Evolutionary conservation across 64 coral and sea anemone species (phyloP).

Genomic region (Stichodactyla helianthus): DNA sequence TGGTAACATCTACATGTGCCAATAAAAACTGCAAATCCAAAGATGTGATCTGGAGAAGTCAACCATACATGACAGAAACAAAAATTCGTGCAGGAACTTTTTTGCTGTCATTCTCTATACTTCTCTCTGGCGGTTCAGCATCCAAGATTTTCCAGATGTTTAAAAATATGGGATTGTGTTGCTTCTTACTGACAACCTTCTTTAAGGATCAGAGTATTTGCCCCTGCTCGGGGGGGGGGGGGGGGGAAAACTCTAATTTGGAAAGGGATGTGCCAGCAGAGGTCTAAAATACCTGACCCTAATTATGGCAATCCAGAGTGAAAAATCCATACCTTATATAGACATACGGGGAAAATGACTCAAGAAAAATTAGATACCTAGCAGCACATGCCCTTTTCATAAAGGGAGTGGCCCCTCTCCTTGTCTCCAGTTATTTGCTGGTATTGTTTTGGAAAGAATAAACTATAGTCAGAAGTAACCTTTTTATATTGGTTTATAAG

Average conservation of each 20-base stretch:
- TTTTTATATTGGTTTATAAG: neutral
- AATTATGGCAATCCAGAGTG: too few relatives aligned
- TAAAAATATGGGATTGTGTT: constrained; percentile 36
- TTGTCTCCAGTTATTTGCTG: neutral
- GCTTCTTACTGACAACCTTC: constrained; percentile 52
- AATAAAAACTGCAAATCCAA: constrained; percentile 20
- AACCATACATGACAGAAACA: constrained; percentile 27
- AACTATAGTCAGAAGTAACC: too few relatives aligned
- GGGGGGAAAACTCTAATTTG: too few relatives aligned
- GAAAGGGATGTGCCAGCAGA: too few relatives aligned
- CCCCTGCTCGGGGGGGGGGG: neutral
- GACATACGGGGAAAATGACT: too few relatives aligned
- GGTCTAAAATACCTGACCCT: too few relatives aligned
- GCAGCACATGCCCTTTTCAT: too few relatives aligned
- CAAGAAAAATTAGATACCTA: too few relatives aligned
- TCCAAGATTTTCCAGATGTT: constrained; percentile 41
- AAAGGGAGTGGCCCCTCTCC: too few relatives aligned
- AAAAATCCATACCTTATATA: too few relatives aligned
- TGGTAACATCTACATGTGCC: constrained; percentile 31
- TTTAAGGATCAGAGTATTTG: constrained; percentile 45
- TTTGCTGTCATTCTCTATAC: constrained; percentile 34
- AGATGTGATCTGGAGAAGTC: constrained; percentile 49
- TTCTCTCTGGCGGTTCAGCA: constrained; percentile 31
- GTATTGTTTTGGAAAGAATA: too few relatives aligned
- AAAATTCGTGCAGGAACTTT: constrained; percentile 45